phyloP scores from a whole-genome alignment of 2,797 vertebrate genomes.

The Tragopan temminckii region DNA sequence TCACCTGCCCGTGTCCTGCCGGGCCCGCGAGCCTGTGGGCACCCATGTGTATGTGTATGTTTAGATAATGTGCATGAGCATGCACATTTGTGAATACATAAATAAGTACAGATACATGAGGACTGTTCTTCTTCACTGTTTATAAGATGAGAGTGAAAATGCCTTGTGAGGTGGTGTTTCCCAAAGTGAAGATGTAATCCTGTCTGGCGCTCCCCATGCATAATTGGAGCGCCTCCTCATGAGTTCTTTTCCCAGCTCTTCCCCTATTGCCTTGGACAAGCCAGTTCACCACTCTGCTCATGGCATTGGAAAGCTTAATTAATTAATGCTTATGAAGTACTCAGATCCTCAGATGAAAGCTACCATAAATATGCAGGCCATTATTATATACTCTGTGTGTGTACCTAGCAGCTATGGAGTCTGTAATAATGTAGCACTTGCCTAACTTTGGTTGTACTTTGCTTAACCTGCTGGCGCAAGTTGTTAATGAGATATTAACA shows the following conservation, averaged over 20 bases:
- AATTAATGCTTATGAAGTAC: slow-evolving; percentile 36
- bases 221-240: not conserved
- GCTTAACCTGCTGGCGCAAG: slow-evolving; percentile 48
- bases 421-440: slow-evolving; percentile 28
- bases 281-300: not conserved
- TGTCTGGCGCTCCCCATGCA: fast-evolving
- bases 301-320: slow-evolving; percentile 23
- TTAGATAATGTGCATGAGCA: not conserved
- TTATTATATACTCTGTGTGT: not conserved
- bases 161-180: not conserved
- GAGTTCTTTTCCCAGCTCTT: not conserved
- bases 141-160: not conserved
- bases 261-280: not conserved
- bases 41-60: not conserved
- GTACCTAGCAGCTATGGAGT: slow-evolving; percentile 26
- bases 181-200: not conserved
- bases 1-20: not conserved
- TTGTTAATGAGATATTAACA: slow-evolving; percentile 57
- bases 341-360: slow-evolving; percentile 47
- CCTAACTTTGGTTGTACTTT: slow-evolving; percentile 32
- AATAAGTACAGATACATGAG: not conserved
- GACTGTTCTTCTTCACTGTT: not conserved
- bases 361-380: slow-evolving; percentile 28
- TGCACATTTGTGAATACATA: not conserved
- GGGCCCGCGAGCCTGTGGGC: too few relatives aligned